Percentiles rank a stretch among this genome's conserved stretches.
Evolutionary conservation across 2,113 vertebrate species (phyloP).

Genomic region (Pantherophis guttatus): DNA sequence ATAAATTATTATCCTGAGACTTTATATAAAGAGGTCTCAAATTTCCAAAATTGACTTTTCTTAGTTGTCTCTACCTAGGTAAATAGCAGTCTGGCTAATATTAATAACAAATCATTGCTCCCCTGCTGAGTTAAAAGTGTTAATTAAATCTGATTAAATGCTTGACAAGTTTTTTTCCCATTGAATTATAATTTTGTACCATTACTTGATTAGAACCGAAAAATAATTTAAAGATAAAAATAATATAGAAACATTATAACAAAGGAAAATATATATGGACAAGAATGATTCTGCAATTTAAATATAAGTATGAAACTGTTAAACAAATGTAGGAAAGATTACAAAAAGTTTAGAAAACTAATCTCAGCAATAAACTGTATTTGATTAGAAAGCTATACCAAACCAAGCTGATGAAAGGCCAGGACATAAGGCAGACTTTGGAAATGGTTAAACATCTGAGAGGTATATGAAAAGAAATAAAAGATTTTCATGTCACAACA

Average conservation of each 20-base stretch:
- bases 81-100: background rate
- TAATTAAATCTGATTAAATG: conserved; percentile 18
- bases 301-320: background rate
- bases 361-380: background rate
- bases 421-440: background rate
- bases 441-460: background rate
- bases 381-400: background rate
- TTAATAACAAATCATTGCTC: background rate
- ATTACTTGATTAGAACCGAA: conserved; percentile 12
- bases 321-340: background rate
- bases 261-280: background rate
- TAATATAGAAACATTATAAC: background rate
- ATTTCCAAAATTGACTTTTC: background rate
- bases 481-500: background rate
- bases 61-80: background rate
- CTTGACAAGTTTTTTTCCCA: conserved; percentile 6
- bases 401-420: background rate
- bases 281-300: background rate
- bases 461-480: background rate
- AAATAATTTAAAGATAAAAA: conserved; percentile 15
- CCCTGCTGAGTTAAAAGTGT: conserved; percentile 6
- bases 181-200: conserved; percentile 19
- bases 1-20: background rate
- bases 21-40: background rate
- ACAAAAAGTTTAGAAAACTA: background rate